A percentile compares a stretch with the other conserved stretches of the same genome.
phyloP scores from a whole-genome alignment of 2,113 vertebrate species.

The Pitta sordida region DNA sequence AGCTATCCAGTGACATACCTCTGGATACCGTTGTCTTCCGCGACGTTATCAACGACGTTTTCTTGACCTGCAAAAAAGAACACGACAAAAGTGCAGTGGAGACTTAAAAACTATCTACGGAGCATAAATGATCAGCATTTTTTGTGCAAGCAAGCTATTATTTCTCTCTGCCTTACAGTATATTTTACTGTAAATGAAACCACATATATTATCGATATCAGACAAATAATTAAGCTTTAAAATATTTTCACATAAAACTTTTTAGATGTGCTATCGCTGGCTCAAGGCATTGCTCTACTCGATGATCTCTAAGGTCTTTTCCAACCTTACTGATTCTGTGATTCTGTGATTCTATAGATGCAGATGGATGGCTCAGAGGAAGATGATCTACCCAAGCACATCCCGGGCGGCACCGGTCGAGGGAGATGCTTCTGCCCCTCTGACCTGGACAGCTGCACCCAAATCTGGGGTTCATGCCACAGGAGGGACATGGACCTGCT shows the following conservation, averaged over 20 bases:
- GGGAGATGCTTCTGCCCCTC: neutral
- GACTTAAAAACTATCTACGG: neutral
- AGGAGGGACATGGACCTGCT: neutral
- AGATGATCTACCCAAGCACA: neutral
- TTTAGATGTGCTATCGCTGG: neutral
- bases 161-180: neutral
- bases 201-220: neutral
- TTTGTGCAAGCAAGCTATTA: neutral
- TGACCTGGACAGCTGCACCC: neutral
- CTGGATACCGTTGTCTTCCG: neutral
- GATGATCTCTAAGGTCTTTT: too few species aligned
- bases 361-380: neutral
- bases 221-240: neutral
- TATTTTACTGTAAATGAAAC: neutral
- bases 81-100: neutral
- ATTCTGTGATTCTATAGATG: neutral
- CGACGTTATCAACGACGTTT: neutral
- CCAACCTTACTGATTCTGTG: too few species aligned
- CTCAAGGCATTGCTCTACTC: neutral
- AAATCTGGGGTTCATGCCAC: neutral
- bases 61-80: constrained; percentile 62
- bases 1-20: constrained; percentile 41
- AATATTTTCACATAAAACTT: neutral
- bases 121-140: neutral
- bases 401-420: neutral